Evolutionary conservation across 2,113 vertebrate species (phyloP).

Genomic region (Chinchilla lanigera): DNA sequence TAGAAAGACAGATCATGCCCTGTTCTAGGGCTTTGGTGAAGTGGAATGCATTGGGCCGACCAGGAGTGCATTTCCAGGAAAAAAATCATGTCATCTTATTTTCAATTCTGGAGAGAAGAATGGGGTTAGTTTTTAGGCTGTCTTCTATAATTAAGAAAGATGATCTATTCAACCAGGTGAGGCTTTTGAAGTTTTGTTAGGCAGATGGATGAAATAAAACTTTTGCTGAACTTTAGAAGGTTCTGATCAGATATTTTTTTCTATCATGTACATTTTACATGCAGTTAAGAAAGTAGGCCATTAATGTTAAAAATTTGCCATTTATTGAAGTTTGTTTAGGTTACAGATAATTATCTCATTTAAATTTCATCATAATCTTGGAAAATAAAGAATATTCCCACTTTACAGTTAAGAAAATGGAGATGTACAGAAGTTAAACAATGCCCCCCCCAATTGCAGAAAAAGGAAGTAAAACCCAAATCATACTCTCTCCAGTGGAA

Average conservation of each 20-base stretch:
- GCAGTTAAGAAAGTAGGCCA: neutral
- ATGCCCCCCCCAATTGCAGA: neutral
- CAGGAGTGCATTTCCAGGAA: neutral
- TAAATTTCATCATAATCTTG: neutral
- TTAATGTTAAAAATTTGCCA: neutral
- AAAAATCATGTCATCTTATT: conserved; percentile 24
- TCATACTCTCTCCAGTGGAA: conserved; percentile 24
- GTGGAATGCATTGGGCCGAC: neutral
- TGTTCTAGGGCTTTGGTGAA: conserved; percentile 44
- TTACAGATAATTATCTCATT: neutral
- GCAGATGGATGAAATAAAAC: conserved; percentile 16
- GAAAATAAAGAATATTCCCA: neutral
- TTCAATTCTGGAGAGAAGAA: conserved; percentile 42
- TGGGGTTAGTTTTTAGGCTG: neutral
- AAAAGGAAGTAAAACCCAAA: conserved; percentile 38
- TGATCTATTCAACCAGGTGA: neutral
- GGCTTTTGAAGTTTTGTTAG: neutral
- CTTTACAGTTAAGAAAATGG: conserved; percentile 48
- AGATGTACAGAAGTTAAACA: neutral
- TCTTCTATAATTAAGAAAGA: conserved; percentile 49
- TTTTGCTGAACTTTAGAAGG: conserved; percentile 5
- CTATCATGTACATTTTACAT: neutral
- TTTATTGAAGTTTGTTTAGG: neutral
- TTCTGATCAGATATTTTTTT: conserved; percentile 32
- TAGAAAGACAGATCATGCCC: conserved; percentile 54